Conservation (phyloP, 1,140 invertebrate genomes). For the Melipona quadrifasciata region DNA sequence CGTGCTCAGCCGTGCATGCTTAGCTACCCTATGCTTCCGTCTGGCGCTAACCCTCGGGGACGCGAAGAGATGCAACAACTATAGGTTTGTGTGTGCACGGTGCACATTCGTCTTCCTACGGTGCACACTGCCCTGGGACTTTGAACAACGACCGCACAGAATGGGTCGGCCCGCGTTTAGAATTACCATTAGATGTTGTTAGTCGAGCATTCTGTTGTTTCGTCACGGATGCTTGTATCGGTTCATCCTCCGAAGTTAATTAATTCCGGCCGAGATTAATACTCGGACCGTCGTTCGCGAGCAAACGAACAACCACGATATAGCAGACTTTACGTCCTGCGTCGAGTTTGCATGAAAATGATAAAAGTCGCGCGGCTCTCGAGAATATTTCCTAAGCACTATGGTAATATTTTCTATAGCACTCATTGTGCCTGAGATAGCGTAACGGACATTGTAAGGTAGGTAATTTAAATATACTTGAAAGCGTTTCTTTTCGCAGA, state of each 20-base stretch:
- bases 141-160: constrained; percentile 60
- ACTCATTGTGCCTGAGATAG: not conserved
- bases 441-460: not conserved
- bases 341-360: constrained; percentile 23
- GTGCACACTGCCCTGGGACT: constrained; percentile 46
- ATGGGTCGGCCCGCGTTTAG: constrained; percentile 54
- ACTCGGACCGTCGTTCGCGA: constrained; percentile 27
- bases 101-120: constrained; percentile 62
- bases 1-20: constrained; percentile 69
- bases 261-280: constrained; percentile 56
- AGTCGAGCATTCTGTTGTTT: constrained; percentile 51
- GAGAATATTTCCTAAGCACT: not conserved
- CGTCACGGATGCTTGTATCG: constrained; percentile 62
- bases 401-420: not conserved
- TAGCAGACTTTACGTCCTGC: not conserved
- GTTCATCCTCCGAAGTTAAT: constrained; percentile 61
- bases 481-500: not conserved
- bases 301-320: not conserved
- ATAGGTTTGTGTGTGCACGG: constrained; percentile 51
- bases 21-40: constrained; percentile 50
- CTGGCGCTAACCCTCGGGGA: constrained; percentile 39
- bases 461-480: no score
- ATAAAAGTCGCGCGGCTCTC: not conserved
- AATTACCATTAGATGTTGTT: constrained; percentile 62
- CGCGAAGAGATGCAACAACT: constrained; percentile 64